A percentile compares a stretch with the other conserved stretches of the same genome.
These are phyloP conservation scores for Urocynchramus pylzowi DNA, from an alignment of 2,113 vertebrate species.

Conservation along the genomic window DNA sequence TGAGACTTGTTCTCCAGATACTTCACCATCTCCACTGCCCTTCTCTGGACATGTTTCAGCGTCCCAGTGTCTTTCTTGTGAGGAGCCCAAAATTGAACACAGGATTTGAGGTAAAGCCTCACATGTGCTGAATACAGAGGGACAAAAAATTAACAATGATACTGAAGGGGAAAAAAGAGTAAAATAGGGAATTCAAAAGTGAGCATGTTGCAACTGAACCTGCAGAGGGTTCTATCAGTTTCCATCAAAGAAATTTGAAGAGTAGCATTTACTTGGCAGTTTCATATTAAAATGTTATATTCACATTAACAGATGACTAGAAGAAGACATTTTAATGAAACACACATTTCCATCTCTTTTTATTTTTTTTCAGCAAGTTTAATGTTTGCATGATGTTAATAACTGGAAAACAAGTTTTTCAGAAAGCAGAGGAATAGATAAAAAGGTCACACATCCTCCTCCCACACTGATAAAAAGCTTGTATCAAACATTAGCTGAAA, in stretches of 20 bases:
- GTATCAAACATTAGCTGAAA: neutral
- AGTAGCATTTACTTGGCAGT: neutral
- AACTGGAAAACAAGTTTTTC: neutral
- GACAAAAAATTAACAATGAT: neutral
- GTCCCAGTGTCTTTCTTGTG: neutral
- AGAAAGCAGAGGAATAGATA: neutral
- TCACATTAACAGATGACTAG: neutral
- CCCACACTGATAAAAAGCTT: neutral
- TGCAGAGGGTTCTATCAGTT: neutral
- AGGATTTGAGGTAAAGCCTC: neutral
- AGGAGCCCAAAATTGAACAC: neutral
- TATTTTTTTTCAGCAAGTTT: neutral
- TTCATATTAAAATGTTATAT: neutral
- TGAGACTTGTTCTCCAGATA: neutral
- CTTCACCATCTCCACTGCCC: neutral
- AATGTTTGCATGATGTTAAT: neutral
- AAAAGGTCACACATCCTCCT: neutral
- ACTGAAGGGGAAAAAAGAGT: neutral
- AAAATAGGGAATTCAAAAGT: neutral
- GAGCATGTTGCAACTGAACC: neutral
- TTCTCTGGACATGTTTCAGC: fast-evolving
- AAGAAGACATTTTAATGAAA: neutral
- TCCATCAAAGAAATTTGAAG: neutral
- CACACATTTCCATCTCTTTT: neutral
- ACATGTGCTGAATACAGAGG: neutral